Conservation (phyloP, 2,888 invertebrate genomes). For the Eutolmus rufibarbis region DNA sequence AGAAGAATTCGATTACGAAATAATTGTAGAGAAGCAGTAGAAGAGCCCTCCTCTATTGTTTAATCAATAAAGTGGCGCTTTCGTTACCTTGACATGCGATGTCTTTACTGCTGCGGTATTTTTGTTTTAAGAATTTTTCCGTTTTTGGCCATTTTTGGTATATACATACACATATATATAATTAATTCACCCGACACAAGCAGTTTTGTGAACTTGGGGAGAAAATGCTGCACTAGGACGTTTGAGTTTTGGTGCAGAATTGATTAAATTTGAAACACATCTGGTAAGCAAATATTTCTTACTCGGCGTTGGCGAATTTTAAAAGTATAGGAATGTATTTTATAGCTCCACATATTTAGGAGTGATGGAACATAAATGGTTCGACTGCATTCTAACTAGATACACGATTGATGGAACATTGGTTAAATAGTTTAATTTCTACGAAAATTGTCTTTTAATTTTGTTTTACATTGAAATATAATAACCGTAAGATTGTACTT, state of each 20-base stretch:
- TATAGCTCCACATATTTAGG: no score
- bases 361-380: no score
- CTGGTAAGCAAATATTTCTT: not conserved
- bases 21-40: not conserved
- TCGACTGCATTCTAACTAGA: no score
- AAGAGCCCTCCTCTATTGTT: constrained; percentile 1
- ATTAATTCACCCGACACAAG: not conserved
- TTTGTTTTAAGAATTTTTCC: not conserved
- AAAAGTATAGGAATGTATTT: not conserved
- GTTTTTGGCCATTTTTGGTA: not conserved
- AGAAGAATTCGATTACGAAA: constrained; percentile 1
- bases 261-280: not conserved
- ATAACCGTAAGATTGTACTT: no score
- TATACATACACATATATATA: not conserved
- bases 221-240: not conserved
- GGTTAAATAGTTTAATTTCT: no score
- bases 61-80: constrained; percentile 16
- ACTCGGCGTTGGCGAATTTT: not conserved
- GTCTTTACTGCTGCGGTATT: constrained; percentile 12
- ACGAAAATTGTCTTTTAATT: no score
- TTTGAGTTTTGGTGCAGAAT: not conserved
- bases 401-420: no score
- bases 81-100: constrained; percentile 32
- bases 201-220: not conserved
- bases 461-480: no score